phyloP scores from a whole-genome alignment of 2,113 vertebrate genomes.

The Rhea americana region DNA sequence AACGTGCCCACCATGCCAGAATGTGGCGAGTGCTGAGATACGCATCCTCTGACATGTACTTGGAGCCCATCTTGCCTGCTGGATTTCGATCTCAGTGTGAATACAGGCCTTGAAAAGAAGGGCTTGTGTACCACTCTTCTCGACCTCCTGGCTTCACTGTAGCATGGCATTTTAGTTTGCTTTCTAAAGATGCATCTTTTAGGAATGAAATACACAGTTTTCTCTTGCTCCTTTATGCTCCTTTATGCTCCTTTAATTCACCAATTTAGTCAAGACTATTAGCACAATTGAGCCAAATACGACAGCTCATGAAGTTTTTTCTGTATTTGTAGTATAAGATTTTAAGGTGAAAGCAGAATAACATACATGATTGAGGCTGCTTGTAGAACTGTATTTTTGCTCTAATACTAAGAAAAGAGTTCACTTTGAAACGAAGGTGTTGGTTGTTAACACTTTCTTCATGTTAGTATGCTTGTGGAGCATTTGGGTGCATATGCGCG shows the following conservation, averaged over 20 bases:
- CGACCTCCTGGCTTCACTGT: rapidly evolving
- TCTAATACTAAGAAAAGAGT: rapidly evolving
- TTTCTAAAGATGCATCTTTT: background rate
- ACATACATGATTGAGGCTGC: rapidly evolving
- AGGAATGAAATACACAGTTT: background rate
- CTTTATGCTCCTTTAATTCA: background rate
- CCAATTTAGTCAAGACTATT: background rate
- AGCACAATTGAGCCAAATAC: background rate
- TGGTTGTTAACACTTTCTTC: background rate
- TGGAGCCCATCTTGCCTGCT: background rate
- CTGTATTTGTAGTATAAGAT: background rate
- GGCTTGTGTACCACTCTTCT: background rate
- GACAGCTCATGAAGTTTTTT: background rate
- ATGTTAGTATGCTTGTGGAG: background rate
- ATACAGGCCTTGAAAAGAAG: background rate
- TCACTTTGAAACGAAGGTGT: rapidly evolving
- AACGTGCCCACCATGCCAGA: background rate
- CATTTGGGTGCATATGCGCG: rapidly evolving
- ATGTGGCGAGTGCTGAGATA: background rate
- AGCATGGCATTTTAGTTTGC: background rate
- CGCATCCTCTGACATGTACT: rapidly evolving
- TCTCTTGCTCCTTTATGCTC: rapidly evolving
- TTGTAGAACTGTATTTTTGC: background rate
- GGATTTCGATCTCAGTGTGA: background rate
- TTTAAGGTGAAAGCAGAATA: background rate